These are phyloP conservation scores for Phallusia fumigata DNA, from an alignment of 23 tunicate species.

Conservation along the genomic window DNA sequence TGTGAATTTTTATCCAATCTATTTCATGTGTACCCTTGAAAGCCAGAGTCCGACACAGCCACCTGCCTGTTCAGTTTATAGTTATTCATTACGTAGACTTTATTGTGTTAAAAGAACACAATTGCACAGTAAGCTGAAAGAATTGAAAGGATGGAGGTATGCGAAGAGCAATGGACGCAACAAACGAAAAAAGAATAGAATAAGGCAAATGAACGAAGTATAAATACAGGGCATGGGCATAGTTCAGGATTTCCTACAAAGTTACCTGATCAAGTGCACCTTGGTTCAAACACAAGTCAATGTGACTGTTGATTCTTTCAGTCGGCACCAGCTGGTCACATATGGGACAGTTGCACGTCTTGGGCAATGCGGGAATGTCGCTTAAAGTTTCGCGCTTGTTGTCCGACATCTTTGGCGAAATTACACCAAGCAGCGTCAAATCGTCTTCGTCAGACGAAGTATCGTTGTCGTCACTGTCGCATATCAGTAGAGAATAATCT, in stretches of 20 bases:
- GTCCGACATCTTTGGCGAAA: neutral
- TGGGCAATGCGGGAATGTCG: neutral
- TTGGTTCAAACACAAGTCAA: slow-evolving; percentile 31
- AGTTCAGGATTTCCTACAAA: neutral
- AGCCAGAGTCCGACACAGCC: too few relatives aligned
- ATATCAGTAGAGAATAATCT: neutral
- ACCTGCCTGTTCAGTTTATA: too few relatives aligned
- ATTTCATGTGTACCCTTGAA: too few relatives aligned
- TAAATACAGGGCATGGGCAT: neutral
- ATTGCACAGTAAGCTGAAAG: too few relatives aligned
- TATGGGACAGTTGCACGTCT: slow-evolving; percentile 26
- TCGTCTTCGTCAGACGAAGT: neutral
- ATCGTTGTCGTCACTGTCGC: neutral
- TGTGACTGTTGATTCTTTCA: slow-evolving; percentile 21
- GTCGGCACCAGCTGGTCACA: slow-evolving; percentile 8
- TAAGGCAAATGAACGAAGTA: neutral
- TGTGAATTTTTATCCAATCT: too few relatives aligned
- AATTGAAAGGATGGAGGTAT: too few relatives aligned
- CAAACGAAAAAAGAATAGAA: neutral
- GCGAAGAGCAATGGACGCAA: neutral
- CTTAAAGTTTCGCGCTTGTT: neutral
- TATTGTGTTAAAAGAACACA: too few relatives aligned
- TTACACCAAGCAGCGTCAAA: neutral
- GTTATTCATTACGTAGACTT: too few relatives aligned
- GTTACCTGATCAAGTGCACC: slow-evolving; percentile 20